Conservation (phyloP, 2,888 invertebrate species). For the Phengaris alcon region DNA sequence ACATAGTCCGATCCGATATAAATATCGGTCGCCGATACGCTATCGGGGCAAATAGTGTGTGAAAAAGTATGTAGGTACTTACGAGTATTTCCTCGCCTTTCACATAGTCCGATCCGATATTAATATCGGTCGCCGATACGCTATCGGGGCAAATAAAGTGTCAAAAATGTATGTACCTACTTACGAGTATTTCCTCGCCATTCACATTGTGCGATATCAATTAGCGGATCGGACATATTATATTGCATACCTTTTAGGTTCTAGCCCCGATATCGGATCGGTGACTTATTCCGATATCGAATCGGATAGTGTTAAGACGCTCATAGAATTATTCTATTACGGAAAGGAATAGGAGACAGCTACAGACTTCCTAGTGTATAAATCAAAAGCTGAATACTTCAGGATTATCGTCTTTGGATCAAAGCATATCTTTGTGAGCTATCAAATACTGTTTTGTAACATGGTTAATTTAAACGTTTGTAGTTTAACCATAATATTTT, state of each 20-base stretch:
- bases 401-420: background rate
- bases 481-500: background rate
- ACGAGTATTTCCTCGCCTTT: no score
- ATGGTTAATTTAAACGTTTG: background rate
- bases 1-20: background rate
- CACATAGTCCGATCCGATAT: no score
- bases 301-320: background rate
- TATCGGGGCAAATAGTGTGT: no score
- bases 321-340: background rate
- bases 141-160: no score
- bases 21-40: no score
- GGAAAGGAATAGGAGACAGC: background rate
- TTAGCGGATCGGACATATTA: no score
- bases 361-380: background rate
- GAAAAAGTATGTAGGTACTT: no score
- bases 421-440: background rate
- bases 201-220: background rate
- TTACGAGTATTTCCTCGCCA: no score
- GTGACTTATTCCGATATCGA: background rate
- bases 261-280: background rate
- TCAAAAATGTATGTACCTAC: no score
- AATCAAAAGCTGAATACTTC: slow-evolving; percentile 13
- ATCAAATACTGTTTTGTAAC: background rate
- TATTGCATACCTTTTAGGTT: no score
- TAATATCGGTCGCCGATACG: no score